Evolutionary conservation across 2,888 invertebrate genomes (phyloP).

Genomic region (Leptopilina syphax): DNA sequence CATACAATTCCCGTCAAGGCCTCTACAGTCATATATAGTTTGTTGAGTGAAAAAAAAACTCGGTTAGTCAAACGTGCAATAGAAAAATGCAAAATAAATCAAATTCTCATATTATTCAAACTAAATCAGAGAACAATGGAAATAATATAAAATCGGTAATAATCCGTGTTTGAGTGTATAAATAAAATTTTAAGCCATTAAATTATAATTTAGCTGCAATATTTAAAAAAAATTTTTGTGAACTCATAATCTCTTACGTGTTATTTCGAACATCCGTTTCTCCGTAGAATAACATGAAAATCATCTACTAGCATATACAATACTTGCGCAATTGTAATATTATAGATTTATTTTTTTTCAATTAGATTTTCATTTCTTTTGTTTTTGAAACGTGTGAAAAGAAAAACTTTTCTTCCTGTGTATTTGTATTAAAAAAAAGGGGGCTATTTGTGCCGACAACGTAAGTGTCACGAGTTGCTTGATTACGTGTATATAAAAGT

Average conservation of each 20-base stretch:
- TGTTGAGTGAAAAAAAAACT: slow-evolving; percentile 41
- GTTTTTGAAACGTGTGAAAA: too few relatives aligned
- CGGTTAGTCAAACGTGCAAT: slow-evolving; percentile 57
- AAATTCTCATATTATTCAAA: not conserved
- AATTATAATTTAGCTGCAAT: not conserved
- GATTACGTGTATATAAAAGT: slow-evolving; percentile 14
- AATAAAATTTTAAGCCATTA: not conserved
- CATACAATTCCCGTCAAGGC: slow-evolving; percentile 8
- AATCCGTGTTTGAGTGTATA: not conserved
- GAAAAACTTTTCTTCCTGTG: too few relatives aligned
- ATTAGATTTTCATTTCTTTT: not conserved
- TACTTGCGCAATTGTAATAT: slow-evolving; percentile 47
- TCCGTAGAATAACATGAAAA: slow-evolving; percentile 52
- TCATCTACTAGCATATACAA: slow-evolving; percentile 49
- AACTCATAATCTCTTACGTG: slow-evolving; percentile 62
- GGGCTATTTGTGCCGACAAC: not conserved
- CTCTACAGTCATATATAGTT: not conserved
- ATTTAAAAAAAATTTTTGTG: not conserved
- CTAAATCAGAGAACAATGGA: not conserved
- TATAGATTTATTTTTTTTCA: not conserved
- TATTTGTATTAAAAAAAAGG: not conserved
- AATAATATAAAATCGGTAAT: slow-evolving; percentile 36
- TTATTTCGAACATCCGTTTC: slow-evolving; percentile 65
- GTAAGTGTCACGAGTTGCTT: slow-evolving; percentile 26
- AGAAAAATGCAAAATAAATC: slow-evolving; percentile 28